These are phyloP conservation scores for Spondyliosoma cantharus DNA, from an alignment of 2,797 vertebrate genomes.

Conservation along the genomic window DNA sequence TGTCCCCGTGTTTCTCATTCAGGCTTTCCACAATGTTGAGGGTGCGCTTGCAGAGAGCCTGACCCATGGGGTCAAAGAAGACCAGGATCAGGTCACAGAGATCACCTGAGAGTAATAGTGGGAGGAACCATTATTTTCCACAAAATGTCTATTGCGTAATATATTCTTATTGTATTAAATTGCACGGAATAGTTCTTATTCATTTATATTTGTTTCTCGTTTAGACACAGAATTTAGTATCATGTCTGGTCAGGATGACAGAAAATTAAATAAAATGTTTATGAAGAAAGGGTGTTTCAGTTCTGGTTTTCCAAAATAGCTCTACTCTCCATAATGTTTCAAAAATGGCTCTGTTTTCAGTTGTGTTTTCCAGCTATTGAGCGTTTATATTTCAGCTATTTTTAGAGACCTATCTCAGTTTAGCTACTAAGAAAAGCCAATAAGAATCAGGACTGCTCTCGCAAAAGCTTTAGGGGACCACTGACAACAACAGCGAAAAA, in stretches of 20 bases:
- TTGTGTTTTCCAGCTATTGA: not conserved
- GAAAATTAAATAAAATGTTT: not conserved
- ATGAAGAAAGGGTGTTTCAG: not conserved
- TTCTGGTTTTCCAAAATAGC: not conserved
- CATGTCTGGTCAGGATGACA: no score
- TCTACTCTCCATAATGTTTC: not conserved
- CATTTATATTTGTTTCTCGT: not conserved
- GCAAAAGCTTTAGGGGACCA: not conserved
- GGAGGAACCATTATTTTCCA: not conserved
- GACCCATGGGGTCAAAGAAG: slow-evolving; percentile 92
- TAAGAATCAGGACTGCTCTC: not conserved
- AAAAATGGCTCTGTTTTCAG: not conserved
- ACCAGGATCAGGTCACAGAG: slow-evolving; percentile 90
- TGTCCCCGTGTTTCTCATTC: slow-evolving; percentile 87
- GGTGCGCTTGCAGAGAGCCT: slow-evolving; percentile 90
- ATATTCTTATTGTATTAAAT: not conserved
- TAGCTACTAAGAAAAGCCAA: not conserved
- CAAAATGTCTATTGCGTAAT: not conserved
- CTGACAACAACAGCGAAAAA: not conserved
- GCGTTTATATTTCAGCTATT: not conserved
- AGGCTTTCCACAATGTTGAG: slow-evolving; percentile 90
- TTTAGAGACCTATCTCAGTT: not conserved
- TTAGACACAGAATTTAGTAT: not conserved
- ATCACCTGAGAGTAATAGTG: slow-evolving; percentile 79
- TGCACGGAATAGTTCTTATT: not conserved